A percentile compares a stretch with the other conserved stretches of the same genome.
These are phyloP conservation scores for Nasonia oneida DNA, from an alignment of 2,888 invertebrate species.

Conservation along the genomic window DNA sequence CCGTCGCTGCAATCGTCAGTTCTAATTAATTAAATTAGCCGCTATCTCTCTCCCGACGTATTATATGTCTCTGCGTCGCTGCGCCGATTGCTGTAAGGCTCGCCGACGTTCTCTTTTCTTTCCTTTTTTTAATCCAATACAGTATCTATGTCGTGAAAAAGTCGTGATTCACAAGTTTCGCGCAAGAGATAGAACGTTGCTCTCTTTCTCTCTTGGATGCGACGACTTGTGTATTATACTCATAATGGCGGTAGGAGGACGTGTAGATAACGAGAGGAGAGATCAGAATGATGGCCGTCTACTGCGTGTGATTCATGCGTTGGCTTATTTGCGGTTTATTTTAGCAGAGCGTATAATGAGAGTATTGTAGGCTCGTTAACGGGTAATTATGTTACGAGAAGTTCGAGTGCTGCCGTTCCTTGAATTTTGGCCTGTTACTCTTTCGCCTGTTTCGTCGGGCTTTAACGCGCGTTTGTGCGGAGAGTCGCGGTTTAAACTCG, in stretches of 20 bases:
- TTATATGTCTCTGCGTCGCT: background rate
- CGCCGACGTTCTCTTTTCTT: background rate
- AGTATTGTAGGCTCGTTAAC: background rate
- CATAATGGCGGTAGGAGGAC: background rate
- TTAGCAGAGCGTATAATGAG: background rate
- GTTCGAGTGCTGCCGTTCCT: slow-evolving; percentile 5
- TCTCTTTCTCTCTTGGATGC: background rate
- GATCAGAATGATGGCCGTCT: background rate
- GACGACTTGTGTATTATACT: background rate
- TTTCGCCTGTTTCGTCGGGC: background rate
- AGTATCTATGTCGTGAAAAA: no score
- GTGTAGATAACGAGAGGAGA: background rate
- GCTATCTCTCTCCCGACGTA: background rate
- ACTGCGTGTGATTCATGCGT: background rate
- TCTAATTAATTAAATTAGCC: slow-evolving; percentile 11
- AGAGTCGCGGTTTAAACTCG: no score
- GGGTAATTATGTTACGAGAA: background rate
- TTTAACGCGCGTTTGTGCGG: background rate
- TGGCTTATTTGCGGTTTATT: background rate
- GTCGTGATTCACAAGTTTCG: background rate
- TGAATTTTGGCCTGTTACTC: background rate
- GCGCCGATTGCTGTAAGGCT: background rate
- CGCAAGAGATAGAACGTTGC: slow-evolving; percentile 8
- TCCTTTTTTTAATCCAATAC: no score
- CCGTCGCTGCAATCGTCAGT: background rate